Base-by-base conservation (phyloP, 2,888 invertebrate genomes). In the Andricus curvator region DNA sequence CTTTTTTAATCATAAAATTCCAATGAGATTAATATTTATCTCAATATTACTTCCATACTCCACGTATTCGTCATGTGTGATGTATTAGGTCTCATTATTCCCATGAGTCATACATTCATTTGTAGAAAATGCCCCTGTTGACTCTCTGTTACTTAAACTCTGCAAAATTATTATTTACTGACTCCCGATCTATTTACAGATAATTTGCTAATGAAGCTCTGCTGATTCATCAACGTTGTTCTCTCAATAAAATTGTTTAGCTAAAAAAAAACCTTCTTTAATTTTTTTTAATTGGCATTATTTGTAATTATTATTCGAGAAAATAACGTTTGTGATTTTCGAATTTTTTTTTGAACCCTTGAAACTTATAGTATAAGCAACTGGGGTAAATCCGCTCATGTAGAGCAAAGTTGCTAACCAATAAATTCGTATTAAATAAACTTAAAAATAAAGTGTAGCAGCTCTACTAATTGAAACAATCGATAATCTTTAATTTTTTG, bases 101-200 rank as follows among this genome's bases (percentile, higher is more conserved):
- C 33, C 8, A 51, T 51, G 56, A 33, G 56, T 56, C 74, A 74
- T n/a, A 74, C n/a, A 68, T 48, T 74, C 33, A 74, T 56, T 74
- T 9, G 33, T 13, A 51, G 74, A 74, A 56, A 56, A 25, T 44
- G 6, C 8, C 41, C 48, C 22, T 44, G 56, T n/a, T 56, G 20
- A 11, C 51, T 20, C 51, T 51, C 51, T 51, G 51, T 51, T 51
- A 20, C 20, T 51, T 9, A 56, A n/a, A 51, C 17, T 68, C 44
- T 17, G n/a, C 33, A 51, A 56, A 56, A 1, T 74, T 74, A 74
- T 56, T 74, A 33, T n/a, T 56, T 74, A 56, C 51, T 74, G 74
- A 9, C n/a, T 33, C 51, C 6, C 15, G 51, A 25, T 56, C 70
- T 74, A 74, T 74, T 74, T 74, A 74, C 51, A 74, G 51, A 56